Evolutionary conservation across 2,888 invertebrate species (phyloP), one percentile per base, ranked within the genome.

Genomic region (Platycheirus rosarum): DNA sequence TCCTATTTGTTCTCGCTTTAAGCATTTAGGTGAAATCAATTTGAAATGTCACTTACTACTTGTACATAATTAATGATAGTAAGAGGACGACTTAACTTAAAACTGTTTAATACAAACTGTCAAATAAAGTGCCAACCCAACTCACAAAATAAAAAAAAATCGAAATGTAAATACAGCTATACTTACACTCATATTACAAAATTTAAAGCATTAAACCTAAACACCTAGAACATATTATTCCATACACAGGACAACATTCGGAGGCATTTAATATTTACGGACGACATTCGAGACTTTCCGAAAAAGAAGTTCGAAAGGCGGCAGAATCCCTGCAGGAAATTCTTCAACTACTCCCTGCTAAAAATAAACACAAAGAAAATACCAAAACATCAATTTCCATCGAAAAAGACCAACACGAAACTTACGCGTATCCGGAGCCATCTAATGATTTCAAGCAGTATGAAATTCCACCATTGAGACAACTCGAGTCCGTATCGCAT

Each of bases 291-390:
- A 88, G 88, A 84, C 86, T 89, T 26, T 86, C 86, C 53, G 88
- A 90, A n/a, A 87, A 87, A 11, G 90, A 89, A 74, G 87, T 88
- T 0, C 87, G 88, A 11, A 88, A 86, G 57, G 90, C 90, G 1
- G 89, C 90, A 1, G 66, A 85, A 29, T 88, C 89, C 76, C 85
- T 90, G 35, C 90, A 90, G 63, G 89, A 90, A 84, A 89, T 90
- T 20, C 87, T 90, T 23, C 87, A 85, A 40, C 70, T 89, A 77
- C 49, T 90, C 82, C 90, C 90, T 32, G 29, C 18, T 48, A 80
- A 82, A 57, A 73, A 69, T 13, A 85, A 84, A 82, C 69, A 35
- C 8, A 57, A 40, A 69, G 68, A 65, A 32, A 66, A 32, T 42
- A 87, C 87, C 2, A 90, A 89, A 78, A 88, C 89, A 35, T 18